phyloP scores from a whole-genome alignment of 2,113 vertebrate species.

The Dermatemys mawii region DNA sequence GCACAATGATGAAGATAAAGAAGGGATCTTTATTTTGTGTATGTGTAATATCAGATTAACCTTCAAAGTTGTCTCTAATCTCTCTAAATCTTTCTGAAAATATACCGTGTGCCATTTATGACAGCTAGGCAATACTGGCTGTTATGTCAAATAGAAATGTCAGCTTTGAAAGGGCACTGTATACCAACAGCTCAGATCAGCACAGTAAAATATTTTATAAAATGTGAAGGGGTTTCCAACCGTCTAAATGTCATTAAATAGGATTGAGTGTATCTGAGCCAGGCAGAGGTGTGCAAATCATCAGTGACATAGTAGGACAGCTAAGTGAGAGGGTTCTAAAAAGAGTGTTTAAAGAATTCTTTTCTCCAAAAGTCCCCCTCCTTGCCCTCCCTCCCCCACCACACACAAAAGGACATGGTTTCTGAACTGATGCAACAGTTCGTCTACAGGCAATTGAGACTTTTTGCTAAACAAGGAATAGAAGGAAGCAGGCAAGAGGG shows the following conservation, averaged over 20 bases:
- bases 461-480: background rate
- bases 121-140: background rate
- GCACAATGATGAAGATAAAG: background rate
- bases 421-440: background rate
- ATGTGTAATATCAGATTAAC: background rate
- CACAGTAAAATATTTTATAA: background rate
- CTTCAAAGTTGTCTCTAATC: background rate
- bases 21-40: background rate
- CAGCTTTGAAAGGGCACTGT: background rate
- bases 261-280: background rate
- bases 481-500: background rate
- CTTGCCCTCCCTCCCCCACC: fast-evolving
- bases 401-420: background rate
- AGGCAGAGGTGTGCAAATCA: background rate
- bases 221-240: background rate
- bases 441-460: background rate
- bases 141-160: background rate
- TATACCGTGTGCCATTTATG: background rate
- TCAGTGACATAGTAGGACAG: background rate
- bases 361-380: background rate
- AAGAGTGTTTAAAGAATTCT: background rate
- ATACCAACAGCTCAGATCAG: background rate
- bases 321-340: background rate
- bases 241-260: background rate
- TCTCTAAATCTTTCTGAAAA: background rate